Evolutionary conservation across 2,113 vertebrate genomes (phyloP).

Genomic region (Chiloscyllium plagiosum): DNA sequence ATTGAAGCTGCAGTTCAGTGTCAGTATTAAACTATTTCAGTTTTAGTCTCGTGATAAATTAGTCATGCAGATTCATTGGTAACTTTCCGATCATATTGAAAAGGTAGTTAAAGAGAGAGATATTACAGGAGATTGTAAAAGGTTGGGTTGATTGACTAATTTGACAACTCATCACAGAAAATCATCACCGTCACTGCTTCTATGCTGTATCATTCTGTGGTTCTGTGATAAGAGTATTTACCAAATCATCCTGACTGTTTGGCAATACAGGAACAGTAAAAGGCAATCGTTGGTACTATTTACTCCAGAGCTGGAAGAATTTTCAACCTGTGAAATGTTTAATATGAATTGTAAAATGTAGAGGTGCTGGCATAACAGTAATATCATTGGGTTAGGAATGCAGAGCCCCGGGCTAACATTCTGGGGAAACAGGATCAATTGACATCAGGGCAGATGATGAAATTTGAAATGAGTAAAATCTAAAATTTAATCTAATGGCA

Average conservation of each 20-base stretch:
- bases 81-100: neutral
- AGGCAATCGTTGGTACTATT: neutral
- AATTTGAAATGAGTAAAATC: no score
- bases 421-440: no score
- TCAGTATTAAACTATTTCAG: neutral
- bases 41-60: neutral
- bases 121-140: neutral
- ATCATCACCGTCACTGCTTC: neutral
- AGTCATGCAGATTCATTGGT: neutral
- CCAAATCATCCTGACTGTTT: neutral
- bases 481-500: no score
- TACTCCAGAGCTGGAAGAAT: neutral
- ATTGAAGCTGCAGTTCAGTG: neutral
- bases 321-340: neutral
- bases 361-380: no score
- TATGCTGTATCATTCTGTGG: neutral
- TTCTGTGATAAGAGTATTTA: neutral
- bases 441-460: no score
- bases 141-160: neutral
- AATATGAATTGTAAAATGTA: neutral
- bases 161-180: neutral
- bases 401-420: no score
- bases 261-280: neutral
- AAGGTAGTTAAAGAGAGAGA: neutral
- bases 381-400: no score